Percentiles rank a stretch among this genome's conserved stretches.
Conservation (phyloP, 2,797 vertebrate genomes). For the Melanotaenia maccullochi region DNA sequence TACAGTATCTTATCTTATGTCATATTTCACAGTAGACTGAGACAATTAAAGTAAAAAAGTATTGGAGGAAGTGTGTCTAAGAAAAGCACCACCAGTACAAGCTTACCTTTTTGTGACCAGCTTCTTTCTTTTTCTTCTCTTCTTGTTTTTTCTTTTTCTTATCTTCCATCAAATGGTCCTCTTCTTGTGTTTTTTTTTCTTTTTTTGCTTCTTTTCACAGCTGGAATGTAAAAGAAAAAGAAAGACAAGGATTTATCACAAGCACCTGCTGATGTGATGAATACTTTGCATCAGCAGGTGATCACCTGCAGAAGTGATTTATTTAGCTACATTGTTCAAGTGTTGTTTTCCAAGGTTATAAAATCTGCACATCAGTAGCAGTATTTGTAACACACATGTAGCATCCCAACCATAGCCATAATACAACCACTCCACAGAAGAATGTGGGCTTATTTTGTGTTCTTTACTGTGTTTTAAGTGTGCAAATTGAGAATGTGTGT, state of each 20-base stretch:
- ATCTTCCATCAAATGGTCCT: constrained; percentile 99
- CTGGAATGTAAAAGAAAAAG: constrained; percentile 44
- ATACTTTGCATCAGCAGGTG: background rate
- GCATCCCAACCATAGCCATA: background rate
- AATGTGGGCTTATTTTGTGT: constrained; percentile 21
- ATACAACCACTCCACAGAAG: constrained; percentile 6
- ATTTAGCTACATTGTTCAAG: constrained; percentile 1
- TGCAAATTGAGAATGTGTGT: constrained; percentile 4
- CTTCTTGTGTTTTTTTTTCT: constrained; percentile 81
- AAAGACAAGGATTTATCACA: constrained; percentile 9
- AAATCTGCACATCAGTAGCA: constrained; percentile 11
- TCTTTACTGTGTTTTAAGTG: constrained; percentile 22
- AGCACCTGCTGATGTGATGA: constrained; percentile 14
- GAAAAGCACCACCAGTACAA: background rate
- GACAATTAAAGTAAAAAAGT: constrained; percentile 10
- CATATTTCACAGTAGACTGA: background rate
- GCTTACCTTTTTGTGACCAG: constrained; percentile 94
- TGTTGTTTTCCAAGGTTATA: constrained; percentile 10
- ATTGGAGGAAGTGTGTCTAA: background rate
- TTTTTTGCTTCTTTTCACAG: constrained; percentile 89
- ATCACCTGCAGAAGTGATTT: constrained; percentile 18
- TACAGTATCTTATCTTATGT: background rate
- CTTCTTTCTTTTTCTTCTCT: constrained; percentile 99
- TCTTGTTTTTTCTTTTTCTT: constrained; percentile 99
- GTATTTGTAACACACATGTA: constrained; percentile 5